Percentiles rank a stretch among this genome's conserved stretches.
phyloP scores from a whole-genome alignment of 2,797 vertebrate species.

The Leucoraja ocellata region DNA sequence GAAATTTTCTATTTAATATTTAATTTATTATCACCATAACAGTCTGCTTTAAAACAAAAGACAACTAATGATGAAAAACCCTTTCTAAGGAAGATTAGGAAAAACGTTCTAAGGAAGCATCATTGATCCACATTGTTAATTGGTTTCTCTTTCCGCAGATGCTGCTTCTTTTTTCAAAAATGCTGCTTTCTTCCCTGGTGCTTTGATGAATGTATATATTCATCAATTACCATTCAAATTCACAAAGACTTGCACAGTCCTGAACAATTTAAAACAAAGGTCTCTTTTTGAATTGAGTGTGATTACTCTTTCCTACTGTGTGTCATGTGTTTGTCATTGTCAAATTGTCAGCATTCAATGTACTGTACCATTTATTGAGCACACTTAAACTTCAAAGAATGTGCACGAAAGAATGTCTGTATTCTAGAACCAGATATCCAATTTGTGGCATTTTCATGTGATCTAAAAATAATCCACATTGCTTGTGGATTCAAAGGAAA shows the following conservation, averaged over 20 bases:
- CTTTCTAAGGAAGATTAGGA: no score
- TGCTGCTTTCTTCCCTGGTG: not conserved
- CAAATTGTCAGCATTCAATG: not conserved
- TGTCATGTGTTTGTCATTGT: not conserved
- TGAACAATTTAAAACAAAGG: not conserved
- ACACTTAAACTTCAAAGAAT: not conserved
- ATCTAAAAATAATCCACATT: not conserved
- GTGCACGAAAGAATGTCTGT: not conserved
- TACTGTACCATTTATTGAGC: not conserved
- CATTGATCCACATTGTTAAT: no score
- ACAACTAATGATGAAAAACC: not conserved
- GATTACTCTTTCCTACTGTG: not conserved
- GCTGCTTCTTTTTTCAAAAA: no score
- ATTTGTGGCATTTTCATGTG: not conserved
- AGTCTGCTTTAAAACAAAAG: not conserved
- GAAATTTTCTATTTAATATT: not conserved
- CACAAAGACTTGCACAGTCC: not conserved
- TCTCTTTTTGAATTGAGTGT: not conserved
- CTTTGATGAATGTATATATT: not conserved
- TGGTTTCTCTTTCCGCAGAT: no score
- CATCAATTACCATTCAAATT: not conserved
- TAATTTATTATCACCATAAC: not conserved
- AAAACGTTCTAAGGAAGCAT: not conserved
- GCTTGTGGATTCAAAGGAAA: no score
- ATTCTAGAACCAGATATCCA: not conserved